A percentile compares a stretch with the other conserved stretches of the same genome.
These are phyloP conservation scores for Amblyjoppa fuscipennis DNA, from an alignment of 2,888 invertebrate genomes.

Conservation along the genomic window DNA sequence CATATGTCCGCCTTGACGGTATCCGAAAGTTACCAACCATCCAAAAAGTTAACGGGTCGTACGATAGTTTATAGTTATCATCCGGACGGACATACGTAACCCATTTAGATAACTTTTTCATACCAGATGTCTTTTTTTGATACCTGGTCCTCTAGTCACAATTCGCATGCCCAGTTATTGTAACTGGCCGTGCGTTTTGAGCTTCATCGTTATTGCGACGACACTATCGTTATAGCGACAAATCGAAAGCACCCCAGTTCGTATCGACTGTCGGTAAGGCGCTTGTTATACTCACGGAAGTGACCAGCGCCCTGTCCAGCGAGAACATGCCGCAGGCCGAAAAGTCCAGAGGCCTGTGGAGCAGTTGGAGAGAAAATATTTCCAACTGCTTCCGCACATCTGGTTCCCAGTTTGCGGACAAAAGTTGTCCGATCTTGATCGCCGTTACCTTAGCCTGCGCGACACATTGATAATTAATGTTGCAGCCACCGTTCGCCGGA, in stretches of 20 bases:
- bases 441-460: slow-evolving; percentile 86
- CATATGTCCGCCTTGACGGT: no score
- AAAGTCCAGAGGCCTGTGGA: slow-evolving; percentile 87
- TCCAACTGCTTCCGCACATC: slow-evolving; percentile 86
- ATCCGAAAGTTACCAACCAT: no score
- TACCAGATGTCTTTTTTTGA: no score
- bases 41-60: no score
- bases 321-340: slow-evolving; percentile 88
- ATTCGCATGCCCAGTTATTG: no score
- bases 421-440: slow-evolving; percentile 85
- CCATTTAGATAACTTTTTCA: no score
- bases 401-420: slow-evolving; percentile 77
- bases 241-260: background rate
- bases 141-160: no score
- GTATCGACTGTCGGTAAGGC: background rate
- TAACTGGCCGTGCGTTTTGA: no score
- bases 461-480: slow-evolving; percentile 74
- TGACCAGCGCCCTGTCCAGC: slow-evolving; percentile 87
- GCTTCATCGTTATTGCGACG: no score
- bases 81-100: no score
- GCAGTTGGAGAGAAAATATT: slow-evolving; percentile 87
- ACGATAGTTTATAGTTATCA: no score
- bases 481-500: background rate
- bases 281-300: slow-evolving; percentile 85
- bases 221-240: no score